phyloP scores from a whole-genome alignment of 2,888 invertebrate species.

The Rhaphigaster nebulosa region DNA sequence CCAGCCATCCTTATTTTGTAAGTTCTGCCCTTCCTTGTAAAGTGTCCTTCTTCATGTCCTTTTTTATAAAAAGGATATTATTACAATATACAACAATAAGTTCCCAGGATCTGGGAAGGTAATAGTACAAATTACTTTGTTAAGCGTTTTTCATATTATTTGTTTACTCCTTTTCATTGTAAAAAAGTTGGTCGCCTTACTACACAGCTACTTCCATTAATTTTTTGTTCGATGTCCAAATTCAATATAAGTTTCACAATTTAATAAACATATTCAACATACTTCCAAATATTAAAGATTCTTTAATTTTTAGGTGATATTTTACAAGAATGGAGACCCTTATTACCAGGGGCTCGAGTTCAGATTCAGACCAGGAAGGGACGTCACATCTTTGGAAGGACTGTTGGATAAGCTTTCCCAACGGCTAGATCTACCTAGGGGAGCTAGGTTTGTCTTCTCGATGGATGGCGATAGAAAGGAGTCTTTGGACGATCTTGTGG shows the following conservation, averaged over 20 bases:
- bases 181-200: too few species aligned
- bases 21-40: too few species aligned
- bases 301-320: slow-evolving; percentile 76
- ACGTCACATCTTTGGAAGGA: slow-evolving; percentile 87
- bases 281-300: background rate
- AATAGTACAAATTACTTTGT: too few species aligned
- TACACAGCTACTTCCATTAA: too few species aligned
- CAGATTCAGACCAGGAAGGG: slow-evolving; percentile 89
- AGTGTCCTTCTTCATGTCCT: too few species aligned
- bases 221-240: too few species aligned
- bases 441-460: slow-evolving; percentile 89
- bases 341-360: slow-evolving; percentile 92
- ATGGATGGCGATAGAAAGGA: slow-evolving; percentile 91
- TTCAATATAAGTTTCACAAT: background rate
- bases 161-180: too few species aligned
- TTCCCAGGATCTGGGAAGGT: too few species aligned
- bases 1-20: too few species aligned
- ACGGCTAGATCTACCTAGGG: slow-evolving; percentile 82
- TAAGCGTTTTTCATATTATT: too few species aligned
- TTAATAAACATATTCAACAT: background rate
- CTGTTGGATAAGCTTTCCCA: slow-evolving; percentile 89
- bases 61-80: too few species aligned
- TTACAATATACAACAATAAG: too few species aligned
- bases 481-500: slow-evolving; percentile 87
- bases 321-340: slow-evolving; percentile 94